Base-by-base conservation (phyloP, 1,140 invertebrate genomes). In the Nasonia giraulti region DNA sequence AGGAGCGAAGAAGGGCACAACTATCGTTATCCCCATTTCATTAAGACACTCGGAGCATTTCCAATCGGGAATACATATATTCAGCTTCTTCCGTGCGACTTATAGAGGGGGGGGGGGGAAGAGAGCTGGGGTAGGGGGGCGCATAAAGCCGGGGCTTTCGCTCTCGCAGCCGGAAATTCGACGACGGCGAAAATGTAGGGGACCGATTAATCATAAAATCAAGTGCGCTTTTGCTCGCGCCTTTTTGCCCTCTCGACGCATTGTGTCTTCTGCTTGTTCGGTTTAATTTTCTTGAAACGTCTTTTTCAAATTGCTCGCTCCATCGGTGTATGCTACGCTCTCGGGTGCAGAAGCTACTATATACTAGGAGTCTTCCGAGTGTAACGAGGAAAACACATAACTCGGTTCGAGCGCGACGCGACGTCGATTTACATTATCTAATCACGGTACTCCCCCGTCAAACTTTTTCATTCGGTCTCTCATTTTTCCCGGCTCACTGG, bases 121-220 rank as follows among this genome's bases (percentile, higher is more conserved):
- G 80, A n/a, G 78, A 78, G 85, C 10, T 27, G n/a, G 68, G 12
- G 55, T 0, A 2, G 55, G 55, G 17, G 17, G 55, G 7, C 17
- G 55, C 6, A 62, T 62, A 62, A 62, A 62, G 55, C 55, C 55
- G 55, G 20, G 20, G 55, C 55, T 62, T 62, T 62, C 5, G 23
- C 68, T 71, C 27, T 33, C 12, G 62, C 68, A 31, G 73, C 78
- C 68, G 83, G 55, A 86, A 87, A 85, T 85, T 78, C 83, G 86
- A 89, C 83, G 86, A 89, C 88, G 88, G 83, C 83, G 75, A 83
- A 86, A 86, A 86, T 86, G 87, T 84, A 83, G 83, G 76, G 76
- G 87, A 88, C 80, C 89, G 89, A 91, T 91, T 91, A 91, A 91
- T 91, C 90, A 91, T 91, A 88, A 87, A 87, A 87, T 87, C 85